These are phyloP conservation scores for Anastrepha ludens DNA, from an alignment of 1,140 invertebrate genomes.

Conservation along the genomic window DNA sequence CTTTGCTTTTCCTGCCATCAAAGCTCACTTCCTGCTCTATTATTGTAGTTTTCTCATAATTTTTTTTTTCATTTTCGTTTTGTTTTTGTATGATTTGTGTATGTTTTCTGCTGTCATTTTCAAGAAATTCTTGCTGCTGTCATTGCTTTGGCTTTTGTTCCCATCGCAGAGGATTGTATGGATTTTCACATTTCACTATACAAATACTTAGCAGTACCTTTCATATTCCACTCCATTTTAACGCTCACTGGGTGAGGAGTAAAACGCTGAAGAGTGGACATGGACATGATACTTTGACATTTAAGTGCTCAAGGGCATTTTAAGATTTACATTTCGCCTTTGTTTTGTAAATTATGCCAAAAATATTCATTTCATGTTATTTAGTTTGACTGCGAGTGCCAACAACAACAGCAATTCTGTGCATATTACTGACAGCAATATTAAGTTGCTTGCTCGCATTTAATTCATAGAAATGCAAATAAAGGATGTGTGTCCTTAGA, in stretches of 20 bases:
- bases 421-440: conserved; percentile 23
- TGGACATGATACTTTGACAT: conserved; percentile 49
- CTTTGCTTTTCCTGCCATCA: conserved; percentile 37
- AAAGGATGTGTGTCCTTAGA: neutral
- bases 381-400: neutral
- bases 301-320: conserved; percentile 42
- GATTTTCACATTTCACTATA: conserved; percentile 35
- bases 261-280: conserved; percentile 1
- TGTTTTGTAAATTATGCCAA: conserved; percentile 50
- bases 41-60: neutral
- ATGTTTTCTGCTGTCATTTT: conserved; percentile 44
- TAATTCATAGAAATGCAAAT: conserved; percentile 35
- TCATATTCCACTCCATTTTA: conserved; percentile 35
- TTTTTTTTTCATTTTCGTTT: neutral
- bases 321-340: conserved; percentile 49
- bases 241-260: neutral
- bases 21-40: conserved; percentile 4
- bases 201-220: neutral
- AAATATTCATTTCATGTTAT: conserved; percentile 48
- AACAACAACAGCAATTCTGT: neutral
- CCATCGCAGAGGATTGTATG: conserved; percentile 1
- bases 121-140: neutral
- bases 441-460: conserved; percentile 22
- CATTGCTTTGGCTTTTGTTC: neutral
- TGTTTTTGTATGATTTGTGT: neutral